phyloP scores from a whole-genome alignment of 2,113 vertebrate species.

The Ctenomys sociabilis region DNA sequence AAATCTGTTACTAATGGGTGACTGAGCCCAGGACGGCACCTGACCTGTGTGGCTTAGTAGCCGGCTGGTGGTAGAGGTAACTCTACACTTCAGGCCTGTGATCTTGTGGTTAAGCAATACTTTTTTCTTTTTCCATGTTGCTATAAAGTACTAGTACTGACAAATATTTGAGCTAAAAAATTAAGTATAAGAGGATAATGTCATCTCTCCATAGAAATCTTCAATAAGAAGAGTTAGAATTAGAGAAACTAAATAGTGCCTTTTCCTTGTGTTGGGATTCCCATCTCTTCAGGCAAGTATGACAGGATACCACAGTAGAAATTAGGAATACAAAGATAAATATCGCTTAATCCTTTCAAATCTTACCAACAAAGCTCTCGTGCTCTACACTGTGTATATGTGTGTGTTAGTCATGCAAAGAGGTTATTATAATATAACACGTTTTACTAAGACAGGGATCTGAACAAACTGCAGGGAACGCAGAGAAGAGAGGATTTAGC shows the following conservation, averaged over 20 bases:
- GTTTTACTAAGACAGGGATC: rapidly evolving
- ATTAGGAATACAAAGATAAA: background rate
- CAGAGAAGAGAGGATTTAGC: background rate
- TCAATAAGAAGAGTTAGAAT: constrained; percentile 19
- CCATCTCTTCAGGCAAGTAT: background rate
- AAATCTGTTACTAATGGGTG: background rate
- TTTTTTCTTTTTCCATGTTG: background rate
- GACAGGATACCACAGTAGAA: background rate
- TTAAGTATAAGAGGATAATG: background rate
- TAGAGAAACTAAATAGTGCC: background rate
- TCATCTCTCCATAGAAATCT: constrained; percentile 23
- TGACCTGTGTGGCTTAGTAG: no score
- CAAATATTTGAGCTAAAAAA: background rate
- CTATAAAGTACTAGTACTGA: background rate
- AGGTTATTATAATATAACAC: background rate
- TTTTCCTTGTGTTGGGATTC: background rate
- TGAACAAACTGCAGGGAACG: background rate
- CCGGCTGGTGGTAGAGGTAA: background rate
- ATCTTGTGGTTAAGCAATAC: background rate
- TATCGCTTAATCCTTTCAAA: background rate
- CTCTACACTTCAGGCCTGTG: background rate
- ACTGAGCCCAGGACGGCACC: background rate
- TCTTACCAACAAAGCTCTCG: background rate
- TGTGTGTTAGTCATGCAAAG: background rate
- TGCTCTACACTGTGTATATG: background rate